Evolutionary conservation across 2,113 vertebrate species (phyloP).

Genomic region (Alethe diademata): DNA sequence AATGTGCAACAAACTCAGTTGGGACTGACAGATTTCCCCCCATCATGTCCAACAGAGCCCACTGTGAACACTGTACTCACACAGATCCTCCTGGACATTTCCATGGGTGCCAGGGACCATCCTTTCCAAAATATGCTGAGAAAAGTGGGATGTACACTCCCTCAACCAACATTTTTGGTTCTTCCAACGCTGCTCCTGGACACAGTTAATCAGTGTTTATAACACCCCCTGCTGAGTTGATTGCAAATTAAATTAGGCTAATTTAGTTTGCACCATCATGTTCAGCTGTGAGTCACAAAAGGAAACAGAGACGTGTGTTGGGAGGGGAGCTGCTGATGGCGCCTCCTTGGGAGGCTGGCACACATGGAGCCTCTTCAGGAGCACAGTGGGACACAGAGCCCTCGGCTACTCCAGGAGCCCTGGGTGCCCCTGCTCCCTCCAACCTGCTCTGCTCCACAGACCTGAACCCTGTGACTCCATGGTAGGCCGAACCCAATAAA

Average conservation of each 20-base stretch:
- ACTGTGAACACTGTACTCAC: neutral
- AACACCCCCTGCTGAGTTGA: neutral
- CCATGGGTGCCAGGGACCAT: fast-evolving
- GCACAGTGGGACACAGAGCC: fast-evolving
- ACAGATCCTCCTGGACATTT: neutral
- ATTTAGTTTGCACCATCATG: conserved; percentile 5
- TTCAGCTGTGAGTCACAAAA: conserved; percentile 9
- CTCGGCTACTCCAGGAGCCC: neutral
- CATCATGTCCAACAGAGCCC: neutral
- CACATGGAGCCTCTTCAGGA: neutral
- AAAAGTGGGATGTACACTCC: neutral
- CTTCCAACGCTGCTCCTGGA: neutral
- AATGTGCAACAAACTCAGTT: neutral
- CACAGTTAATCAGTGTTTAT: conserved; percentile 40
- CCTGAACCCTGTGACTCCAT: neutral
- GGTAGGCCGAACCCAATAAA: neutral
- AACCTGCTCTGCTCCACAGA: neutral
- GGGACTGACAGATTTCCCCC: neutral
- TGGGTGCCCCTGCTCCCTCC: neutral
- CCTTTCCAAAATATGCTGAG: fast-evolving
- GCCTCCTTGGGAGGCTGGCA: fast-evolving
- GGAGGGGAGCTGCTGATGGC: neutral
- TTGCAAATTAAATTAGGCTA: conserved; percentile 49
- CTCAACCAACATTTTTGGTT: neutral
- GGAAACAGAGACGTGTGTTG: neutral